Evolutionary conservation across 2,113 vertebrate genomes (phyloP), one percentile per base, ranked within the genome.

Genomic region (Silurus asotus): DNA sequence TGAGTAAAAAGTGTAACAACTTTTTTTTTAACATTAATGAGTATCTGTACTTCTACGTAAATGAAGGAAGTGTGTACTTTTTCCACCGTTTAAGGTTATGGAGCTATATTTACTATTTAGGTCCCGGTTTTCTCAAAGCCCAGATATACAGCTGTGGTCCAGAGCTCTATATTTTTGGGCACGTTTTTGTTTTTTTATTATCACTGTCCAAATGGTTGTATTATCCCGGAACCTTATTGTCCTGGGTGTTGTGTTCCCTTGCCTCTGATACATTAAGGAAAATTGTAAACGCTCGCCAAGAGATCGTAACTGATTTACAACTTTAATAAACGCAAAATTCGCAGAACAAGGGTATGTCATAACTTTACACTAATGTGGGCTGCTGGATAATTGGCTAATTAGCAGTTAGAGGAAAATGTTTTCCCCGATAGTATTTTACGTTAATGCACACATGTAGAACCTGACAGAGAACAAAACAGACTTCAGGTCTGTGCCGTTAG

Each of bases 401-500:
- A 74, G 37, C 70, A 49, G 37, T 74, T 74, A 49, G 45, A 74
- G 37, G 61, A 49, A 49, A 74, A 74, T 20, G 19, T 72, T 49
- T 72, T 5, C 4, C 48, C 2, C 0, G 69, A 6, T 17, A 3
- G 10, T 7, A 72, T 72, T 72, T 72, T 72, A 48, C 17, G 51
- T 75, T 48, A 75, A n/a, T n/a, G 72, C 10, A 51, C 17, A 51
- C 19, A 51, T 51, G 6, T 14, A 53, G 15, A 76, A 76, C 8
- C 20, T 53, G 23, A 17, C 10, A 53, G 6, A 55, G 49, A 76
- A 53, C 49, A 51, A 75, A 75, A 53, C 9, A 53, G 20, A 75
- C 5, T 0, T 80, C 11, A 4, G 87, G 78, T 91, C 90, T 88
- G 61, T 79, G 37, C 82, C 25, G 79, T 37, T 72, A 89, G 87